phyloP scores from a whole-genome alignment of 2,113 vertebrate species.

The Cichladusa arquata region DNA sequence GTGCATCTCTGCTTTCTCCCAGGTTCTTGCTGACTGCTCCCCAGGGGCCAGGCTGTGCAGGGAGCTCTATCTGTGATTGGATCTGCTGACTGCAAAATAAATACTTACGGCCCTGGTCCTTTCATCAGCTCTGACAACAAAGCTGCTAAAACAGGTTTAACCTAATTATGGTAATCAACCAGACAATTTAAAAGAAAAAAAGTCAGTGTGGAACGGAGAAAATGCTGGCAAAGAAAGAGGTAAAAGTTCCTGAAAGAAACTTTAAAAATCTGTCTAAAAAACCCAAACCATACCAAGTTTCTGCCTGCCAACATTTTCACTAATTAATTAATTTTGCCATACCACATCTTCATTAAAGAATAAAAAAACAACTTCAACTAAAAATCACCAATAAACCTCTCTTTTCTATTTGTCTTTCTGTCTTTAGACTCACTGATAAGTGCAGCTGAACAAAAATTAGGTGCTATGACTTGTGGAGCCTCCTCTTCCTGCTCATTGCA shows the following conservation, averaged over 20 bases:
- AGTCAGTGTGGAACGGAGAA: background rate
- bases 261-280: background rate
- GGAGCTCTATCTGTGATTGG: background rate
- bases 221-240: background rate
- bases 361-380: background rate
- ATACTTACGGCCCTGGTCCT: background rate
- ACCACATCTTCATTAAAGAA: background rate
- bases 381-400: background rate
- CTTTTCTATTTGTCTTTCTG: background rate
- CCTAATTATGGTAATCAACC: background rate
- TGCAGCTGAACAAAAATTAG: background rate
- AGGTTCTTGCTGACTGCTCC: background rate
- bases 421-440: background rate
- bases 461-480: background rate
- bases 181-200: background rate
- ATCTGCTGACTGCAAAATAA: background rate
- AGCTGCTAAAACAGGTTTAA: constrained; percentile 4
- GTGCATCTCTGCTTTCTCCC: background rate
- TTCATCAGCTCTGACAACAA: background rate
- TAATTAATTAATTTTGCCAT: background rate
- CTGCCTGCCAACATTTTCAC: background rate
- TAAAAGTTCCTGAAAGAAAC: background rate
- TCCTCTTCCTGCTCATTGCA: background rate
- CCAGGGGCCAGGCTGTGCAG: background rate
- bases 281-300: background rate